Evolutionary conservation across 2,888 invertebrate species (phyloP).

Genomic region (Eupsilia transversa): DNA sequence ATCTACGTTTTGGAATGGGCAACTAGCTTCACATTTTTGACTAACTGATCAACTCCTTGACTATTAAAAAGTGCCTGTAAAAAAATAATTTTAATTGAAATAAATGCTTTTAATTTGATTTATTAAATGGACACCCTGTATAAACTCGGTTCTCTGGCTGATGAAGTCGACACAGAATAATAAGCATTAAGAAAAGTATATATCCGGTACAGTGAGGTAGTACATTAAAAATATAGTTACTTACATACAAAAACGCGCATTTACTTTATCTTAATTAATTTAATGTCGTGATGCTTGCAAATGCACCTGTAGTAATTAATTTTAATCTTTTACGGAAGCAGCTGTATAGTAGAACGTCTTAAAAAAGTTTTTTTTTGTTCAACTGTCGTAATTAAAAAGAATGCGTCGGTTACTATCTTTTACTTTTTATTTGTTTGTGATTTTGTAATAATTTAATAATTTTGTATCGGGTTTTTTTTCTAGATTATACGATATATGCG

Average conservation of each 20-base stretch:
- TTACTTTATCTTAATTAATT: constrained; percentile 47
- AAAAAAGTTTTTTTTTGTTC: constrained; percentile 24
- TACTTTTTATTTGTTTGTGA: constrained; percentile 22
- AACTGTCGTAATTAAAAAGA: constrained; percentile 35
- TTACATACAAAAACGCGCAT: constrained; percentile 26
- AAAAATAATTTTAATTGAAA: too few relatives aligned
- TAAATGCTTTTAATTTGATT: too few relatives aligned
- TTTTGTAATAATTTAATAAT: neutral
- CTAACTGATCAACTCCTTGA: too few relatives aligned
- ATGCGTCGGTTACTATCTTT: constrained; percentile 22
- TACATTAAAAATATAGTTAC: constrained; percentile 20
- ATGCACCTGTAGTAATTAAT: constrained; percentile 47
- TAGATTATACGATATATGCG: too few relatives aligned
- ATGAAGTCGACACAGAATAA: constrained; percentile 8
- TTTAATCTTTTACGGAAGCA: constrained; percentile 50
- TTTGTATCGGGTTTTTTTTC: neutral
- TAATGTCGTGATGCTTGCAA: constrained; percentile 38
- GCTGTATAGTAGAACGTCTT: constrained; percentile 23
- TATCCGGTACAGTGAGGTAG: constrained; percentile 18
- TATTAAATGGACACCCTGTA: too few relatives aligned
- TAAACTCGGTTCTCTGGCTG: neutral
- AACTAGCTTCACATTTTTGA: too few relatives aligned
- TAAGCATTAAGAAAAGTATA: constrained; percentile 9
- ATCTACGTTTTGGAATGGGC: too few relatives aligned
- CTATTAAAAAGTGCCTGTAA: too few relatives aligned